Percentiles rank a stretch among this genome's conserved stretches.
phyloP scores from a whole-genome alignment of 2,113 vertebrate genomes.

The Halcyon senegalensis region DNA sequence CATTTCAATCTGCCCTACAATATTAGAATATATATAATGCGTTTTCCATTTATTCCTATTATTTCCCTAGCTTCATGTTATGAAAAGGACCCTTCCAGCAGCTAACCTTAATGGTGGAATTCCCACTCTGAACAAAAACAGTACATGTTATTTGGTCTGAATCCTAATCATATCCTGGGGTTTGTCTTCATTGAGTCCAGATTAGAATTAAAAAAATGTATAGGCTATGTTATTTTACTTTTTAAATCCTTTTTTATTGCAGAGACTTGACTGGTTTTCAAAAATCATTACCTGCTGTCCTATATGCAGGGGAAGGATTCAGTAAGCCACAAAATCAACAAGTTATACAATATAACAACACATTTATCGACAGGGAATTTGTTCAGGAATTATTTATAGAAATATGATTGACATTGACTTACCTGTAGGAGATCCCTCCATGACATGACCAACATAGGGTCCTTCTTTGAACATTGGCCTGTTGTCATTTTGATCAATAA shows the following conservation, averaged over 20 bases:
- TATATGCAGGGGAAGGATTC: fast-evolving
- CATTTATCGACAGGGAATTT: neutral
- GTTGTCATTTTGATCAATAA: slow-evolving; percentile 98
- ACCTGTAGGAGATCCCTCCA: slow-evolving; percentile 96
- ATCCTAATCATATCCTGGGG: neutral
- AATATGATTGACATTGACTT: neutral
- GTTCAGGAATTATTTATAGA: fast-evolving
- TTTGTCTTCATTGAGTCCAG: neutral
- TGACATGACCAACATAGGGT: slow-evolving; percentile 90
- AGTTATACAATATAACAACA: fast-evolving
- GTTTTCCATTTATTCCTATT: neutral
- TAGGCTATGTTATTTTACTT: neutral
- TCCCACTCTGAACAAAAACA: neutral
- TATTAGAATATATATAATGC: neutral
- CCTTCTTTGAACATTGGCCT: slow-evolving; percentile 91
- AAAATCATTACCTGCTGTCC: neutral
- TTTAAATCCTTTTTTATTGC: neutral
- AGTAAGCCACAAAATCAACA: neutral
- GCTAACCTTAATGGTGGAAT: neutral
- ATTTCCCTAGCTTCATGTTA: neutral
- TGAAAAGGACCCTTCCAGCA: neutral
- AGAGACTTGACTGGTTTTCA: neutral
- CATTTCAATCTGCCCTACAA: neutral
- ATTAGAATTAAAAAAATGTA: neutral
- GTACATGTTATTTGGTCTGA: neutral